These are phyloP conservation scores for Rutpela maculata DNA, from an alignment of 2,888 invertebrate species.

Conservation along the genomic window DNA sequence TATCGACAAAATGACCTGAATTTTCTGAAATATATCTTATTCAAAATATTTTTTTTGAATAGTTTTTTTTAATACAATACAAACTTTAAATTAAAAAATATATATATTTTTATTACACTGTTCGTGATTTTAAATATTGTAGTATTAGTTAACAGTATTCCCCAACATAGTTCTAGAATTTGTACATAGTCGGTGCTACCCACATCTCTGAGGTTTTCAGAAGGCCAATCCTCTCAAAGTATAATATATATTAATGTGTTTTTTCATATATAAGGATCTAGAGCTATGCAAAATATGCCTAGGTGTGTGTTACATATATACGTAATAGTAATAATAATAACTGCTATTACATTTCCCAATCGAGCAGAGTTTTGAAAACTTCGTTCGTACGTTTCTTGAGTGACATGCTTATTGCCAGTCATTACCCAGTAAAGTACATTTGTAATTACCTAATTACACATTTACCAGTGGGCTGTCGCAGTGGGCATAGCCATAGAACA, in stretches of 20 bases:
- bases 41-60: no score
- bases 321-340: slow-evolving; percentile 19
- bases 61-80: no score
- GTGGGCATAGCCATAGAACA: slow-evolving; percentile 1
- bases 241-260: slow-evolving; percentile 18
- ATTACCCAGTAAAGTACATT: neutral
- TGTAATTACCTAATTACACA: neutral
- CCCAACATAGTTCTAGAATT: neutral
- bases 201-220: slow-evolving; percentile 4
- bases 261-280: neutral
- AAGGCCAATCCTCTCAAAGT: slow-evolving; percentile 14
- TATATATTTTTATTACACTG: no score
- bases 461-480: neutral
- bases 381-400: neutral
- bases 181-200: neutral
- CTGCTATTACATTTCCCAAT: slow-evolving; percentile 9
- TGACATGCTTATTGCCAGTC: neutral
- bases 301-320: slow-evolving; percentile 15
- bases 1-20: no score
- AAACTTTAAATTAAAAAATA: no score
- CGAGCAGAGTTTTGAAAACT: slow-evolving; percentile 5
- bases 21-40: no score
- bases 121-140: no score
- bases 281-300: slow-evolving; percentile 11
- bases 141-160: no score